Conservation (phyloP, 2,113 vertebrate species). For the Platichthys flesus region DNA sequence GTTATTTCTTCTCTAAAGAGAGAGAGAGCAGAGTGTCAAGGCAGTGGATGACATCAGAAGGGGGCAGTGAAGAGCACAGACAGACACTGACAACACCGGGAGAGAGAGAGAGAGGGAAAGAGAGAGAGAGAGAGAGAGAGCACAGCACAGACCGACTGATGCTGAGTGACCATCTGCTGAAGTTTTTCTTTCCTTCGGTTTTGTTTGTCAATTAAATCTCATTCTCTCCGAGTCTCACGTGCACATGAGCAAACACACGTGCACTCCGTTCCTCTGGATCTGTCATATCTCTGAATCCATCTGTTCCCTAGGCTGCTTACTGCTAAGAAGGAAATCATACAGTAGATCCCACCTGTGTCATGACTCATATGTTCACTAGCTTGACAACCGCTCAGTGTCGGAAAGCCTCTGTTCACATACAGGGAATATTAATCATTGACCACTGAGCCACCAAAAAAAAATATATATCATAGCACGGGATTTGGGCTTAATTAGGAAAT, state of each 20-base stretch:
- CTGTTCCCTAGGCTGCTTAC: background rate
- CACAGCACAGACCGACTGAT: conserved; percentile 4
- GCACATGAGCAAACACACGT: background rate
- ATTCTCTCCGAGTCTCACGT: background rate
- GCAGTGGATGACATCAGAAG: conserved; percentile 14
- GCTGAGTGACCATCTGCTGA: conserved; percentile 58
- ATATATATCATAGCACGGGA: too few species aligned
- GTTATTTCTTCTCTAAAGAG: background rate
- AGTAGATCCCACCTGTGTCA: background rate
- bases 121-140: background rate
- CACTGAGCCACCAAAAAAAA: too few species aligned
- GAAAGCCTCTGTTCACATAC: conserved; percentile 28
- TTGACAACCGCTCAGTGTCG: background rate
- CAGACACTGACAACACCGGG: background rate
- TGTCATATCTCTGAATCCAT: background rate
- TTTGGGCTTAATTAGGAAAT: too few species aligned
- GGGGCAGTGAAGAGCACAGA: background rate
- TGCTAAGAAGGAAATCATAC: conserved; percentile 1
- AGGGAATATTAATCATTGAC: background rate
- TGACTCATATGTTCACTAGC: conserved; percentile 6
- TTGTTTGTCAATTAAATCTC: background rate
- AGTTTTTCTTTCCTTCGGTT: conserved; percentile 23
- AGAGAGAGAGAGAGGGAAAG: background rate
- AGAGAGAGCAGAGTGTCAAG: background rate
- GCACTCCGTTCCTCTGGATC: background rate